phyloP scores from a whole-genome alignment of 2,797 vertebrate species.

The Notolepis coatsorum region DNA sequence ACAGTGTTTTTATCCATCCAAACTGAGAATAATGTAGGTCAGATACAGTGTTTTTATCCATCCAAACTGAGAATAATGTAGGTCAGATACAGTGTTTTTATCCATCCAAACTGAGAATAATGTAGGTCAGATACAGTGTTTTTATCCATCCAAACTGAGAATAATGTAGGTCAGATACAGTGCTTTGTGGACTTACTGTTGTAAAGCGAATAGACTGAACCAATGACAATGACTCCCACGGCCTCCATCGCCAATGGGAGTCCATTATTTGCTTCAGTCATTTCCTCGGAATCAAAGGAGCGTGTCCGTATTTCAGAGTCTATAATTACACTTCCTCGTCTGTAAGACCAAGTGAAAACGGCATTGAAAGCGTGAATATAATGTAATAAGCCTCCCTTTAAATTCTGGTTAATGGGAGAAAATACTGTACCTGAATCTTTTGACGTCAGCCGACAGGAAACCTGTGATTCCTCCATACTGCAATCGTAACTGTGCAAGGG shows the following conservation, averaged over 20 bases:
- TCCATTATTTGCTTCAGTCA: constrained; percentile 58
- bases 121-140: no score
- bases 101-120: no score
- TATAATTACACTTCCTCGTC: constrained; percentile 82
- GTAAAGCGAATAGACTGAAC: neutral
- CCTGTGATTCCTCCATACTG: constrained; percentile 37
- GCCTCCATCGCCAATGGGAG: constrained; percentile 32
- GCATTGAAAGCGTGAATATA: neutral
- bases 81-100: no score
- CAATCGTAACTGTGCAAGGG: constrained; percentile 10
- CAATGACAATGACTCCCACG: constrained; percentile 36
- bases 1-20: no score
- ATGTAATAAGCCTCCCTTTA: neutral
- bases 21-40: no score
- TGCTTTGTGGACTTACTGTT: constrained; percentile 46
- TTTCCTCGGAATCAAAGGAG: constrained; percentile 8
- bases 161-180: no score
- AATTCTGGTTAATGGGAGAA: neutral
- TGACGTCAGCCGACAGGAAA: constrained; percentile 22
- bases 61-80: neutral
- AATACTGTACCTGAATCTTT: constrained; percentile 52
- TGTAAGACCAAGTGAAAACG: constrained; percentile 46
- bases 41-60: neutral
- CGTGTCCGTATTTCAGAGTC: constrained; percentile 63
- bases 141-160: no score